A percentile compares a stretch with the other conserved stretches of the same genome.
Evolutionary conservation across 2,113 vertebrate genomes (phyloP).

Genomic region (Murina feae): DNA sequence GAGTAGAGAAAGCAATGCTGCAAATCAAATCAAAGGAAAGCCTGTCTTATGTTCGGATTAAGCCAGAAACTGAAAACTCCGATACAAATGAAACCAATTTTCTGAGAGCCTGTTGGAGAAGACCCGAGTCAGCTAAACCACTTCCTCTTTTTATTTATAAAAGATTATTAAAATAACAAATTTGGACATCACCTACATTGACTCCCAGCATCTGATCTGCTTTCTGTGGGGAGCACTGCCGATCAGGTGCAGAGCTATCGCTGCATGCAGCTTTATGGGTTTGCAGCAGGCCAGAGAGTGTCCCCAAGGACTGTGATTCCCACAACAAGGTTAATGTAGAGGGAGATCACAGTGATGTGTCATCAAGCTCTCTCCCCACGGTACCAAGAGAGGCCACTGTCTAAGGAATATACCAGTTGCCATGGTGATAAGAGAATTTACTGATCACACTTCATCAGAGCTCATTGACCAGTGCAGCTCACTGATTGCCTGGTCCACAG

Average conservation of each 20-base stretch:
- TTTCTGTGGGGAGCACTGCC: background rate
- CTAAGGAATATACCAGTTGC: slow-evolving; percentile 51
- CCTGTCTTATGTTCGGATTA: slow-evolving; percentile 53
- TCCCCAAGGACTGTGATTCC: slow-evolving; percentile 16
- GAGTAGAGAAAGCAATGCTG: slow-evolving; percentile 39
- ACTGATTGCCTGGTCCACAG: slow-evolving; percentile 53
- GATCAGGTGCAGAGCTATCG: background rate
- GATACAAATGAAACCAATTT: slow-evolving; percentile 55
- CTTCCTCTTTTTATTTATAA: background rate
- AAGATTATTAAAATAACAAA: slow-evolving; percentile 17
- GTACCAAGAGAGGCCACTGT: slow-evolving; percentile 27
- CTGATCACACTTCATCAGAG: slow-evolving; percentile 70
- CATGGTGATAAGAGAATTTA: slow-evolving; percentile 71
- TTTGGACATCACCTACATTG: background rate
- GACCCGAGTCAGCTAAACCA: background rate
- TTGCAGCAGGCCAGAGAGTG: slow-evolving; percentile 20
- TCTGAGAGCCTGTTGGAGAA: slow-evolving; percentile 40
- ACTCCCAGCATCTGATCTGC: background rate
- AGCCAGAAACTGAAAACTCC: slow-evolving; percentile 51
- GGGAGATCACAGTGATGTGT: slow-evolving; percentile 50
- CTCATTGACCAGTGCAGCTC: slow-evolving; percentile 63
- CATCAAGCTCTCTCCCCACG: slow-evolving; percentile 44
- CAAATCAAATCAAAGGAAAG: slow-evolving; percentile 66
- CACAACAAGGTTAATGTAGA: slow-evolving; percentile 45
- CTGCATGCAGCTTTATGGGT: slow-evolving; percentile 8